These are phyloP conservation scores for Catonia carolina DNA, from an alignment of 2,888 invertebrate genomes.

Conservation along the genomic window DNA sequence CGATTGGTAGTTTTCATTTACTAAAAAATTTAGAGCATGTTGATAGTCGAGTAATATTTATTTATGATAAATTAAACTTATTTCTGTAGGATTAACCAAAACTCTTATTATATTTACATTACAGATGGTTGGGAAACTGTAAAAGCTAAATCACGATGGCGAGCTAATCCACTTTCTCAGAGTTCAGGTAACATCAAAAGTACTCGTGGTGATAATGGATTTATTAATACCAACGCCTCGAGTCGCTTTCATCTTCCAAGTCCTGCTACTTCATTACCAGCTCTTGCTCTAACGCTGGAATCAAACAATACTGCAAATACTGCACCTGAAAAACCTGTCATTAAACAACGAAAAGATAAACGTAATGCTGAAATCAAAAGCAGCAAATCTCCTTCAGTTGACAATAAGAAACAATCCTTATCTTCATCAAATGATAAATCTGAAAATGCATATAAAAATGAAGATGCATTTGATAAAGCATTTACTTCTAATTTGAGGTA, in stretches of 20 bases:
- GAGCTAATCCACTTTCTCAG: slow-evolving; percentile 50
- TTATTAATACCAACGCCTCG: not conserved
- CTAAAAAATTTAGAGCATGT: no score
- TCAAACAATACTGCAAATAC: not conserved
- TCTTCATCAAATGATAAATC: no score
- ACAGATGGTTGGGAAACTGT: slow-evolving; percentile 87
- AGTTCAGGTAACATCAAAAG: slow-evolving; percentile 34
- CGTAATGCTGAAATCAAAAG: slow-evolving; percentile 6
- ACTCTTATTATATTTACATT: no score
- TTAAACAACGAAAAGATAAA: not conserved
- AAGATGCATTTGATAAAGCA: no score
- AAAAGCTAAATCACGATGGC: slow-evolving; percentile 58
- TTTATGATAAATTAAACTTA: no score
- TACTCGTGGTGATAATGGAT: slow-evolving; percentile 13
- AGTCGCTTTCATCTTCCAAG: slow-evolving; percentile 76
- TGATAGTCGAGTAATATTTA: no score
- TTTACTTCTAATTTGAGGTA: no score
- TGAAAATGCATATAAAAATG: no score
- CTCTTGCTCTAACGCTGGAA: slow-evolving; percentile 45
- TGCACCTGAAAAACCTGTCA: not conserved
- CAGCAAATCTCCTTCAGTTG: not conserved
- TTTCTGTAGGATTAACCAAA: no score
- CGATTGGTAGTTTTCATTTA: no score
- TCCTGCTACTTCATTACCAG: slow-evolving; percentile 74
- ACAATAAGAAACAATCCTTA: no score